phyloP scores from a whole-genome alignment of 2,888 invertebrate genomes.

The Agrochola lychnidis region DNA sequence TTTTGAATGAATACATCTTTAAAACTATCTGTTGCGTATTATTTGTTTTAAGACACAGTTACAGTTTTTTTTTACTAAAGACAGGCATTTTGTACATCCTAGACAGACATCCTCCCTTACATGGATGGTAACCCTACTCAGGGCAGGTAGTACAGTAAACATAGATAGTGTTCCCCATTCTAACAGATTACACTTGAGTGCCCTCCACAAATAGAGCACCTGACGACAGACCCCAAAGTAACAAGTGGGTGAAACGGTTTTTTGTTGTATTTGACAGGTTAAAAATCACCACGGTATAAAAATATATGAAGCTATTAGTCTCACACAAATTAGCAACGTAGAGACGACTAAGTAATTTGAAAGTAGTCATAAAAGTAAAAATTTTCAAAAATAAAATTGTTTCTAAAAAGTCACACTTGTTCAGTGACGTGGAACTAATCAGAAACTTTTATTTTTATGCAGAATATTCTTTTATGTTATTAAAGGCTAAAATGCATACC shows the following conservation, averaged over 20 bases:
- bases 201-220: slow-evolving; percentile 70
- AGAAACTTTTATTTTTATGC: slow-evolving; percentile 14
- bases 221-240: slow-evolving; percentile 55
- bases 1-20: too few relatives aligned
- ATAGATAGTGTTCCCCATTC: slow-evolving; percentile 69
- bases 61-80: too few relatives aligned
- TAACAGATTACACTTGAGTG: slow-evolving; percentile 72
- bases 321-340: neutral
- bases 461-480: neutral
- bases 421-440: slow-evolving; percentile 55
- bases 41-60: too few relatives aligned
- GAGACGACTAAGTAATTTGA: slow-evolving; percentile 1
- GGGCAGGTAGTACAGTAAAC: slow-evolving; percentile 75
- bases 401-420: slow-evolving; percentile 40
- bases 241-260: slow-evolving; percentile 53
- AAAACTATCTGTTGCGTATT: too few relatives aligned
- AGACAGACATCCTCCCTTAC: too few relatives aligned
- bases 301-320: neutral
- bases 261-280: too few relatives aligned
- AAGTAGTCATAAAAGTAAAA: slow-evolving; percentile 8
- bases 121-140: too few relatives aligned
- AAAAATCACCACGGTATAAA: neutral
- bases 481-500: slow-evolving; percentile 71
- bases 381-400: slow-evolving; percentile 5
- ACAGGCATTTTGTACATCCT: too few relatives aligned